Evolutionary conservation across 2,888 invertebrate genomes (phyloP).

Genomic region (Acanthosepion esculentum): DNA sequence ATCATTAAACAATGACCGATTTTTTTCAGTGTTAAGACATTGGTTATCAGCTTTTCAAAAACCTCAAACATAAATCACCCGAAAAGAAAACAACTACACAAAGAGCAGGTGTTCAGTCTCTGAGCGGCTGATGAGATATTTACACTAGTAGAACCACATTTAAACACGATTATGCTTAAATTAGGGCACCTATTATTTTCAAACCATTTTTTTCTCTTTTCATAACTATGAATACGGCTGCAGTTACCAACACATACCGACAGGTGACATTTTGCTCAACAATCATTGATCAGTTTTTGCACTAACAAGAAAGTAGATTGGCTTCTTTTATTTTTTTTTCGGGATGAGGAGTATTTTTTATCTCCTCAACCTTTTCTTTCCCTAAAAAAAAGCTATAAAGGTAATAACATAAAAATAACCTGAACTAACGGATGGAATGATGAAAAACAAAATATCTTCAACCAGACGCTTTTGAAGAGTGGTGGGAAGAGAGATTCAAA

Average conservation of each 20-base stretch:
- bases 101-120: background rate
- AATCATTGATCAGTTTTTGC: background rate
- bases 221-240: background rate
- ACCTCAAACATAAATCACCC: background rate
- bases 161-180: background rate
- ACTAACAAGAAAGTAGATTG: background rate
- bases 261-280: background rate
- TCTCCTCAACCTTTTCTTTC: background rate
- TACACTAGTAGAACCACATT: background rate
- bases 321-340: background rate
- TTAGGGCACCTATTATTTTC: background rate
- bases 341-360: background rate
- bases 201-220: background rate
- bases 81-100: background rate
- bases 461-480: too few species aligned
- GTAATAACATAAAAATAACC: too few species aligned
- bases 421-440: too few species aligned
- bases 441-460: too few species aligned
- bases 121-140: too few species aligned
- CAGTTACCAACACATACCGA: background rate
- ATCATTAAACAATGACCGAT: too few species aligned
- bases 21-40: too few species aligned
- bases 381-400: too few species aligned
- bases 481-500: too few species aligned
- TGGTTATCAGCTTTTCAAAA: background rate